These are phyloP conservation scores for Eupithecia abbreviata DNA, from an alignment of 2,888 invertebrate species.

Conservation along the genomic window DNA sequence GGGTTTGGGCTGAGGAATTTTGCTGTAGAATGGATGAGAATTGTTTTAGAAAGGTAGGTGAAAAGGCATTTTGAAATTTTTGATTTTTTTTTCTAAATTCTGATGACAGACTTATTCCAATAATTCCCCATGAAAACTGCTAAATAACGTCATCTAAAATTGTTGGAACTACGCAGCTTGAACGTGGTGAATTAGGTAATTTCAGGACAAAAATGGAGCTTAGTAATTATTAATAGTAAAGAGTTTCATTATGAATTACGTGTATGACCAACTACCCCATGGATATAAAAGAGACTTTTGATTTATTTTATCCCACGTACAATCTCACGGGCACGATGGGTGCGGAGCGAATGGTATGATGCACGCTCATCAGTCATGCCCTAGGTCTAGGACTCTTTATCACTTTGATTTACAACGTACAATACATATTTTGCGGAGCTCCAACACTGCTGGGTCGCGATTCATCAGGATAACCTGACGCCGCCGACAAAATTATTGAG, in stretches of 20 bases:
- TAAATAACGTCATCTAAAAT: no score
- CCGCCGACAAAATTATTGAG: constrained; percentile 7
- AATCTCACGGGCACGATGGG: background rate
- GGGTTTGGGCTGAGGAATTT: constrained; percentile 14
- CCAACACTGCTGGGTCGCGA: constrained; percentile 11
- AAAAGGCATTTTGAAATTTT: background rate
- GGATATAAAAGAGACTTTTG: background rate
- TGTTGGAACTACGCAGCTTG: no score
- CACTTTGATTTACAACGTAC: constrained; percentile 23
- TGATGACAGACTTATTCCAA: background rate
- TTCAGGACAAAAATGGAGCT: no score
- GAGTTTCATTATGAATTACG: background rate
- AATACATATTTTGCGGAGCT: constrained; percentile 14
- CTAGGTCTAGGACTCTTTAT: constrained; percentile 9
- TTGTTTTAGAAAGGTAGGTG: background rate
- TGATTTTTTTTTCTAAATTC: background rate
- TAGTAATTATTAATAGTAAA: no score
- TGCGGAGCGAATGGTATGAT: background rate
- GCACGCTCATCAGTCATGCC: constrained; percentile 3
- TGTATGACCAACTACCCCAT: background rate
- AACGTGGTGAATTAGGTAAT: no score
- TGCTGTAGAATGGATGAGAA: background rate
- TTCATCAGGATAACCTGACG: constrained; percentile 16
- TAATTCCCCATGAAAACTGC: background rate
- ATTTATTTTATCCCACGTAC: background rate